These are phyloP conservation scores for Lasioglossum albipes DNA, from an alignment of 1,140 invertebrate genomes.

Conservation along the genomic window DNA sequence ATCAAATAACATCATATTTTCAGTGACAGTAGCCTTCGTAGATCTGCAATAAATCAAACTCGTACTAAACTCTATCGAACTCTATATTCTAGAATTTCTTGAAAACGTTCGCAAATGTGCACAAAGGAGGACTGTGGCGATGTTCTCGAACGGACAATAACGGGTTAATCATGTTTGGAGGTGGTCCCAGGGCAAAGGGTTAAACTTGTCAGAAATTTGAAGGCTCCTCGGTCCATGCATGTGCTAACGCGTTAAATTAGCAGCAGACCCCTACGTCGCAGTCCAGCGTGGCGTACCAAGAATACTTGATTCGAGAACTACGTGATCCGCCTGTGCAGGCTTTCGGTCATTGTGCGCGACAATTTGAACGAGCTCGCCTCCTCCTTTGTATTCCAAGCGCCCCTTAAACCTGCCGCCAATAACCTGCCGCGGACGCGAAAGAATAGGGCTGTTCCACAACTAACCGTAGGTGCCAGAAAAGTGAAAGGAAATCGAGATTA, in stretches of 20 bases:
- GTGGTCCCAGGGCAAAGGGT: neutral
- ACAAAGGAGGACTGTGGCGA: too few relatives aligned
- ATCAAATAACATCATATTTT: too few relatives aligned
- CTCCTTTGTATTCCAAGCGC: slow-evolving; percentile 29
- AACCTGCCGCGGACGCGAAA: neutral
- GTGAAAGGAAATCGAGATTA: neutral
- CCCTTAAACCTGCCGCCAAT: slow-evolving; percentile 9
- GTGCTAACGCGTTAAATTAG: slow-evolving; percentile 28
- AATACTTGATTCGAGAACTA: slow-evolving; percentile 41
- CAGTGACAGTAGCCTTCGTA: too few relatives aligned
- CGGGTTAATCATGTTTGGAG: neutral
- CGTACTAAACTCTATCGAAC: too few relatives aligned
- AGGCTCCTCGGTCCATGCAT: neutral
- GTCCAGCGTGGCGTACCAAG: slow-evolving; percentile 11
- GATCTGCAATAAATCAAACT: too few relatives aligned
- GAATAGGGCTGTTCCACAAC: neutral
- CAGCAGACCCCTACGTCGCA: neutral
- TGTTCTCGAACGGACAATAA: too few relatives aligned
- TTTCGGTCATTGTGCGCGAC: slow-evolving; percentile 18
- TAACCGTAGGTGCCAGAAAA: neutral
- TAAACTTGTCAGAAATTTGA: slow-evolving; percentile 10
- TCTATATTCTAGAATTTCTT: too few relatives aligned
- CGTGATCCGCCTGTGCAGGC: slow-evolving; percentile 37
- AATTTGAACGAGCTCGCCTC: slow-evolving; percentile 37
- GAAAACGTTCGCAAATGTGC: too few relatives aligned